phyloP scores from a whole-genome alignment of 2,888 invertebrate genomes.

The Diloba caeruleocephala region DNA sequence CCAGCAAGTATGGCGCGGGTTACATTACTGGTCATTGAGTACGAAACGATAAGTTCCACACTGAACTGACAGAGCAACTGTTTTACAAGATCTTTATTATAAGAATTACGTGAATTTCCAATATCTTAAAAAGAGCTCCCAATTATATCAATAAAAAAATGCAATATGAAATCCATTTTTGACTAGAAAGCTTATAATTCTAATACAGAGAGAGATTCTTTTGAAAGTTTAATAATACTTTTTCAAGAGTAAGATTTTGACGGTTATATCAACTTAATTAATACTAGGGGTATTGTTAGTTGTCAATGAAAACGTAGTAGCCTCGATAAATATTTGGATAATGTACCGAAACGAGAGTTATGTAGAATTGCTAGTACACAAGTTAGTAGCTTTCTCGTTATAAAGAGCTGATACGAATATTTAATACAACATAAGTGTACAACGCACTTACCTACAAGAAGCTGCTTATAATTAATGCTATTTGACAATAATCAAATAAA shows the following conservation, averaged over 20 bases:
- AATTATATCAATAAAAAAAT: slow-evolving; percentile 61
- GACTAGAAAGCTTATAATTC: slow-evolving; percentile 86
- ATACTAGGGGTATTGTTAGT: slow-evolving; percentile 72
- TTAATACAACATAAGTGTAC: slow-evolving; percentile 48
- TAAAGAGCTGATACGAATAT: slow-evolving; percentile 51
- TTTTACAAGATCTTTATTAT: slow-evolving; percentile 31
- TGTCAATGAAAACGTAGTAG: slow-evolving; percentile 73
- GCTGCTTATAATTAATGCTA: slow-evolving; percentile 66
- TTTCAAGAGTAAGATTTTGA: slow-evolving; percentile 70
- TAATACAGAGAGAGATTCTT: slow-evolving; percentile 88
- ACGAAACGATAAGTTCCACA: neutral
- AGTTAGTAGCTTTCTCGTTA: slow-evolving; percentile 38
- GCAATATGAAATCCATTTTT: slow-evolving; percentile 81
- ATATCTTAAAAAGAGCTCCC: slow-evolving; percentile 51
- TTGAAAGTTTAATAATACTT: slow-evolving; percentile 84
- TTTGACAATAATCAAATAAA: slow-evolving; percentile 65
- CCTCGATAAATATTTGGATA: slow-evolving; percentile 79
- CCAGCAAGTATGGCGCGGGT: too few species aligned
- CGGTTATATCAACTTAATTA: slow-evolving; percentile 74
- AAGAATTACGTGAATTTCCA: slow-evolving; percentile 42
- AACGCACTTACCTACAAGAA: slow-evolving; percentile 59
- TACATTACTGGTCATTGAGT: too few species aligned
- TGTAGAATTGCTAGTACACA: slow-evolving; percentile 27
- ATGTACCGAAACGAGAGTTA: slow-evolving; percentile 54
- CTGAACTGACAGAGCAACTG: slow-evolving; percentile 40